phyloP scores from a whole-genome alignment of 2,797 vertebrate species.

The Numenius phaeopus region DNA sequence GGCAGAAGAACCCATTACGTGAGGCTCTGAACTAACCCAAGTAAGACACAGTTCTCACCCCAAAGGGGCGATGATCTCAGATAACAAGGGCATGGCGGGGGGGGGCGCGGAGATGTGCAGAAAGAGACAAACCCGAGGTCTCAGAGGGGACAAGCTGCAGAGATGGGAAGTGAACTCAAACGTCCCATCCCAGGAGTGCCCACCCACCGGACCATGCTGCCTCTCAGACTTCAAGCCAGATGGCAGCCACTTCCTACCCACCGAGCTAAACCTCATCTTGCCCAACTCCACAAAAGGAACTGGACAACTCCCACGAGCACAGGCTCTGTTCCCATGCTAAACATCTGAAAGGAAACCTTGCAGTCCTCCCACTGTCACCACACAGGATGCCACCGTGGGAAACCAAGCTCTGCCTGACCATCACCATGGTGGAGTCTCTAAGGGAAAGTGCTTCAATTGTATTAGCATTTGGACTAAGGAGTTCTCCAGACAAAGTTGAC shows the following conservation, averaged over 20 bases:
- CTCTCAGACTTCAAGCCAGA: not conserved
- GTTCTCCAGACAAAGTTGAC: not conserved
- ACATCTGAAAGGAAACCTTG: not conserved
- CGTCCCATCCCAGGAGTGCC: not conserved
- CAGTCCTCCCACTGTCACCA: not conserved
- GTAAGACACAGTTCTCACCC: not conserved
- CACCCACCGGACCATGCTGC: not conserved
- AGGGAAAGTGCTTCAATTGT: not conserved
- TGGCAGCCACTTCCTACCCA: not conserved
- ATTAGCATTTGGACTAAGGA: not conserved
- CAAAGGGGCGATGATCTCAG: not conserved
- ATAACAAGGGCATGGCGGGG: not conserved
- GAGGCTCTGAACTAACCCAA: not conserved
- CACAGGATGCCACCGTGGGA: not conserved
- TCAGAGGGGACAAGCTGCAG: not conserved
- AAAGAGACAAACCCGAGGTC: not conserved
- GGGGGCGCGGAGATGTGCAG: not conserved
- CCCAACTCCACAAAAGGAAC: not conserved
- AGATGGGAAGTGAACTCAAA: not conserved
- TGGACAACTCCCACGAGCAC: accelerated
- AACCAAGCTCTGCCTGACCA: not conserved
- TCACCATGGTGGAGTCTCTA: not conserved
- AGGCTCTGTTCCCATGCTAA: not conserved
- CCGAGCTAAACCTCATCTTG: not conserved
- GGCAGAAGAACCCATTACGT: accelerated